Evolutionary conservation across 2,113 vertebrate species (phyloP).

Genomic region (Rynchops niger): DNA sequence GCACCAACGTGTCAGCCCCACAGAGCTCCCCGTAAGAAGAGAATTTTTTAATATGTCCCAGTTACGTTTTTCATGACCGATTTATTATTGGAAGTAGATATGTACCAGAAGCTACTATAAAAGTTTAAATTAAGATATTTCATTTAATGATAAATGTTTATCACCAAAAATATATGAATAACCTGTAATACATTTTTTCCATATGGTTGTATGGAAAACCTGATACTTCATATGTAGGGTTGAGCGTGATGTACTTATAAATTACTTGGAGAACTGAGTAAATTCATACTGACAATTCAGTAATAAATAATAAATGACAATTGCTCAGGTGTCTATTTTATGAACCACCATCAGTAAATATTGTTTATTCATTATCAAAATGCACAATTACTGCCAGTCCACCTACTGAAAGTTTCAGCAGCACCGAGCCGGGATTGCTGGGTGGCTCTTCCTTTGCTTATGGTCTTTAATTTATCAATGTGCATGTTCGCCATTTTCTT

Average conservation of each 20-base stretch:
- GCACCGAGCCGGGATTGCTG: background rate
- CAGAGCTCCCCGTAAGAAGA: fast-evolving
- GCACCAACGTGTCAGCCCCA: background rate
- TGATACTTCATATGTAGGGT: background rate
- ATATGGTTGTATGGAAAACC: background rate
- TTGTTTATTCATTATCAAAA: background rate
- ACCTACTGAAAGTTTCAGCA: background rate
- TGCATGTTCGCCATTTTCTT: background rate
- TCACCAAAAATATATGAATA: background rate
- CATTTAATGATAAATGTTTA: background rate
- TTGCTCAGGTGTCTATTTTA: background rate
- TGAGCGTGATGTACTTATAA: background rate
- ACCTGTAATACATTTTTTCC: background rate
- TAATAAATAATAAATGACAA: background rate
- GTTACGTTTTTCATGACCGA: background rate
- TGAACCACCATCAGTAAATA: background rate
- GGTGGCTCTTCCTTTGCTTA: background rate
- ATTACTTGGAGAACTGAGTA: background rate
- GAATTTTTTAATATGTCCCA: background rate
- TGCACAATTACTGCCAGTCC: background rate
- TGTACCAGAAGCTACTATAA: background rate
- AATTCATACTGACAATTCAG: background rate
- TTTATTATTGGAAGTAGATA: background rate
- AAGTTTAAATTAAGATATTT: background rate
- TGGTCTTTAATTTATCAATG: background rate